These are phyloP conservation scores for Cinara cedri DNA, from an alignment of 2,888 invertebrate genomes.

Conservation along the genomic window DNA sequence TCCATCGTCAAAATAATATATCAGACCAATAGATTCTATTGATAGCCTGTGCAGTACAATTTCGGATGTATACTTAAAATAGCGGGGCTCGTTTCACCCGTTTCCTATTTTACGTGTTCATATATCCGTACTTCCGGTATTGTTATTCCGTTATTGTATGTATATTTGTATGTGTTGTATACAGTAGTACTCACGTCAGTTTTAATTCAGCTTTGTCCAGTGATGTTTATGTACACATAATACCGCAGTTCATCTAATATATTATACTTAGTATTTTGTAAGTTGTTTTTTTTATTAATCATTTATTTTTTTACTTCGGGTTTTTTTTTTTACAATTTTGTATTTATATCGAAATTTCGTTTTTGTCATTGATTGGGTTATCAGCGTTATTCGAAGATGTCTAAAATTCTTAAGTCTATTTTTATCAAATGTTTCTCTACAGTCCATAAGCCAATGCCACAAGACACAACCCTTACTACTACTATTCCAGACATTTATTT, in stretches of 20 bases:
- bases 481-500: conserved; percentile 49
- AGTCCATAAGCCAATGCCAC: background rate
- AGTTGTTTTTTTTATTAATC: conserved; percentile 31
- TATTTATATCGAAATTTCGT: too few relatives aligned
- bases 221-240: conserved; percentile 21
- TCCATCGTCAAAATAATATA: background rate
- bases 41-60: conserved; percentile 2
- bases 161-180: conserved; percentile 16
- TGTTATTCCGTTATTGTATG: conserved; percentile 12
- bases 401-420: conserved; percentile 32
- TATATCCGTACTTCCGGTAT: conserved; percentile 50
- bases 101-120: conserved; percentile 52
- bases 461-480: conserved; percentile 43
- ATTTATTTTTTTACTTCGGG: too few relatives aligned
- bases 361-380: too few relatives aligned
- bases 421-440: background rate
- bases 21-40: too few relatives aligned
- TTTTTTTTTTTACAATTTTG: too few relatives aligned
- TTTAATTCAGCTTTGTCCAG: conserved; percentile 30
- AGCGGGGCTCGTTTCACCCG: conserved; percentile 2
- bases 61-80: conserved; percentile 44
- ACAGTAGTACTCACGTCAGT: conserved; percentile 6
- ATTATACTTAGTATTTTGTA: conserved; percentile 6
- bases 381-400: background rate
- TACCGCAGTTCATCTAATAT: background rate